Percentiles rank a stretch among this genome's conserved stretches.
phyloP scores from a whole-genome alignment of 1,140 invertebrate species.

The Cardiocondyla obscurior region DNA sequence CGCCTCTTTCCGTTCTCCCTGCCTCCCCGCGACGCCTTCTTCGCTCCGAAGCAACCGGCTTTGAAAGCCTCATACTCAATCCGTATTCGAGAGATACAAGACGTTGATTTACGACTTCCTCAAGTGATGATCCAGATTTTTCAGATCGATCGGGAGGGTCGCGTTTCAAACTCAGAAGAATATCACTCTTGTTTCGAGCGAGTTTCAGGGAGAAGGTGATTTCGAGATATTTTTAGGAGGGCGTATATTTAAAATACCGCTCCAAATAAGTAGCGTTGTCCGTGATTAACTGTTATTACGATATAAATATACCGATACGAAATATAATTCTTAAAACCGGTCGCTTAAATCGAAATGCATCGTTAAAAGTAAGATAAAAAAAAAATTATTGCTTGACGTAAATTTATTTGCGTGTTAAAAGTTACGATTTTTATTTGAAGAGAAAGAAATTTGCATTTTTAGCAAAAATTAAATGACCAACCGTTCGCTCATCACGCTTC shows the following conservation, averaged over 20 bases:
- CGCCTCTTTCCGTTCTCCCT: not conserved
- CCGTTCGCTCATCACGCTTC: not conserved
- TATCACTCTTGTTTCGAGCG: conserved; percentile 47
- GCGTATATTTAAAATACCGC: not conserved
- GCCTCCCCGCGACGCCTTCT: conserved; percentile 19
- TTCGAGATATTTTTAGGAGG: not conserved
- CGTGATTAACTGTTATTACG: not conserved
- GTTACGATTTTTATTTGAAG: not conserved
- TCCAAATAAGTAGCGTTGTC: not conserved
- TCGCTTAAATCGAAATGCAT: not conserved
- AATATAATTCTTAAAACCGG: not conserved
- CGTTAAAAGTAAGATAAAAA: not conserved
- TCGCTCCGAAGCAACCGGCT: conserved; percentile 61
- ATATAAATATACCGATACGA: not conserved
- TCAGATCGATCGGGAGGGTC: conserved; percentile 47
- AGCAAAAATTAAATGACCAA: not conserved
- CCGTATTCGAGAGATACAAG: conserved; percentile 55
- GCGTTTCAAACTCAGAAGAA: conserved; percentile 1
- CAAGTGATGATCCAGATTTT: conserved; percentile 56
- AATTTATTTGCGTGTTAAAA: not conserved
- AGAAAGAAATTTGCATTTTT: not conserved
- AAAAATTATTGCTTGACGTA: not conserved
- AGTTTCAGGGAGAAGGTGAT: conserved; percentile 25
- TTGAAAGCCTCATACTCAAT: conserved; percentile 61
- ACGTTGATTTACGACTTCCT: conserved; percentile 57